These are phyloP conservation scores for Odontomyia ornata DNA, from an alignment of 2,888 invertebrate genomes.

Conservation along the genomic window DNA sequence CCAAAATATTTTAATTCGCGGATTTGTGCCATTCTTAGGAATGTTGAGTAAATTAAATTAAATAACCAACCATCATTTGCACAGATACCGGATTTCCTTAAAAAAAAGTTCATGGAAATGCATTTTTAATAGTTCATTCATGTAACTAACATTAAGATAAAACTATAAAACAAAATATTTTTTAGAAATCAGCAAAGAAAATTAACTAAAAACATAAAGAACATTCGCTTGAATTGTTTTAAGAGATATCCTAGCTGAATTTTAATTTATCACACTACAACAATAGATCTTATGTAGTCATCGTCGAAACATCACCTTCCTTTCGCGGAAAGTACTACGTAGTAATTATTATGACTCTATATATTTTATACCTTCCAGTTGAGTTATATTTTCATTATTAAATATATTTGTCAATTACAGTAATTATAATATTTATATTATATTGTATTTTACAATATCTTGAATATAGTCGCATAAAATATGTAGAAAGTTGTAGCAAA, in stretches of 20 bases:
- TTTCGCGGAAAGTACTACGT: conserved; percentile 41
- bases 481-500: conserved; percentile 37
- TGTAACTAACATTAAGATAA: too few relatives aligned
- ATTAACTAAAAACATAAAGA: too few relatives aligned
- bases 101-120: too few relatives aligned
- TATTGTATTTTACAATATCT: conserved; percentile 21
- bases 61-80: too few relatives aligned
- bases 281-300: conserved; percentile 12
- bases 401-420: conserved; percentile 20
- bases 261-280: conserved; percentile 2
- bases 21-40: too few relatives aligned
- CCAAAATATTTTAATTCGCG: too few relatives aligned
- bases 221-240: too few relatives aligned
- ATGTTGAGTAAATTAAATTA: too few relatives aligned
- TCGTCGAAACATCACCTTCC: conserved; percentile 32
- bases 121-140: too few relatives aligned
- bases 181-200: too few relatives aligned
- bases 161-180: too few relatives aligned
- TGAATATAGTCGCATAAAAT: conserved; percentile 23
- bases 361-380: neutral
- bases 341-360: conserved; percentile 31
- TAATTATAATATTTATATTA: conserved; percentile 19
- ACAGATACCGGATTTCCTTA: too few relatives aligned
- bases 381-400: neutral
- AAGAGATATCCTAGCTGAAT: neutral